Conservation (phyloP, 1,140 invertebrate species). For the Polypedilum vanderplanki region DNA sequence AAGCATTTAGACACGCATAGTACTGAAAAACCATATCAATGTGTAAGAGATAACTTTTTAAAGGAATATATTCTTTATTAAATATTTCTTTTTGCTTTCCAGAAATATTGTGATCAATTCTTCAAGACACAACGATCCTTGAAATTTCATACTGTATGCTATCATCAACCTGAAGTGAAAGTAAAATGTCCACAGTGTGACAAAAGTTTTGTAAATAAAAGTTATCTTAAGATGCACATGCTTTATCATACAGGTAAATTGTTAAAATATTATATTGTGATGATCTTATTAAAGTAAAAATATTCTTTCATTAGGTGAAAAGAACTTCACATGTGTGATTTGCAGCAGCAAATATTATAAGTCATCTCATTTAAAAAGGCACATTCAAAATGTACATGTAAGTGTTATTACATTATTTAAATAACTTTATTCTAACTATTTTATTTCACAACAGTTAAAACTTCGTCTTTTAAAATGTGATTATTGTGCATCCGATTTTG, state of each 20-base stretch:
- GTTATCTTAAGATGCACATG: background rate
- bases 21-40: background rate
- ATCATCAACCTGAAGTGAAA: background rate
- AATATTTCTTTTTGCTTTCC: background rate
- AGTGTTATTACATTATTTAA: background rate
- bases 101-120: background rate
- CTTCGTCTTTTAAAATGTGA: background rate
- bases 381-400: slow-evolving; percentile 25
- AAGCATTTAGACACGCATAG: slow-evolving; percentile 4
- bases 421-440: background rate
- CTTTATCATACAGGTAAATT: background rate
- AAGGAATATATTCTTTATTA: background rate
- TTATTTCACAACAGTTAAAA: background rate
- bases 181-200: background rate
- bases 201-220: background rate
- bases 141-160: background rate
- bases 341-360: background rate
- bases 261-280: background rate
- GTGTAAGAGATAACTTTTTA: background rate
- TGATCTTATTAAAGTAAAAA: background rate
- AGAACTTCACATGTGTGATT: background rate
- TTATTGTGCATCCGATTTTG: background rate
- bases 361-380: slow-evolving; percentile 13
- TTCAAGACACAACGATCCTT: slow-evolving; percentile 4
- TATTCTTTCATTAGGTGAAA: background rate